Base-by-base conservation (phyloP, 2,888 invertebrate species). In the Lymantria dispar region DNA sequence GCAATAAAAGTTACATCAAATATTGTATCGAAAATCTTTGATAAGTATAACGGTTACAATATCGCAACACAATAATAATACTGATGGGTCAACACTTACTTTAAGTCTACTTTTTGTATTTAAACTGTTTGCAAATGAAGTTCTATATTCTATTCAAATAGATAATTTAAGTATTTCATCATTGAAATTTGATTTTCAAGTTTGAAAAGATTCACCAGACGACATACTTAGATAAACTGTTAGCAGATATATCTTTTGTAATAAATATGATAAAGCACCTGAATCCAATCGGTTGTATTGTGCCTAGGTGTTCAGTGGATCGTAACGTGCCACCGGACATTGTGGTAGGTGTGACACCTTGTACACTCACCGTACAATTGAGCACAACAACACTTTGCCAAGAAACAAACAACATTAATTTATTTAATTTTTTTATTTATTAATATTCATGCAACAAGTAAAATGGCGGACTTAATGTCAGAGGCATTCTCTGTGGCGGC, bases 261-360 rank as follows among this genome's bases (percentile, higher is more conserved):
- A 58, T 58, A 58, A 54, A 60, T 70, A 68, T 68, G 54, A 68
- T 64, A 68, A 60, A 62, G 58, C 70, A 70, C 57, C 63, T 70
- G 65, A 58, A 57, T 60, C 59, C 48, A 66, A 74, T 75, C 62
- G 75, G 8, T 56, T 64, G 70, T 71, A 73, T 78, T 76, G 76
- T 78, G 73, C 64, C 67, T 68, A 64, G 69, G 71, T 72, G 79
- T 55, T 69, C 80, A 79, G 70, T 80, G 77, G 72, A 50, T 65
- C 79, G 83, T 80, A 73, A 81, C 83, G 74, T 65, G 68, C 68
- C 73, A 70, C 80, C 84, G 85, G 85, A 83, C 82, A 78, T 75
- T 83, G 83, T 70, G 83, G 82, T 77, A 70, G 74, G 72, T 50
- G 62, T 61, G 68, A 71, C 72, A 74, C 74, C 72, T 75, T 72